Evolutionary conservation across 2,797 vertebrate genomes (phyloP), one percentile per base, ranked within the genome.

Genomic region (Melanotaenia boesemani): DNA sequence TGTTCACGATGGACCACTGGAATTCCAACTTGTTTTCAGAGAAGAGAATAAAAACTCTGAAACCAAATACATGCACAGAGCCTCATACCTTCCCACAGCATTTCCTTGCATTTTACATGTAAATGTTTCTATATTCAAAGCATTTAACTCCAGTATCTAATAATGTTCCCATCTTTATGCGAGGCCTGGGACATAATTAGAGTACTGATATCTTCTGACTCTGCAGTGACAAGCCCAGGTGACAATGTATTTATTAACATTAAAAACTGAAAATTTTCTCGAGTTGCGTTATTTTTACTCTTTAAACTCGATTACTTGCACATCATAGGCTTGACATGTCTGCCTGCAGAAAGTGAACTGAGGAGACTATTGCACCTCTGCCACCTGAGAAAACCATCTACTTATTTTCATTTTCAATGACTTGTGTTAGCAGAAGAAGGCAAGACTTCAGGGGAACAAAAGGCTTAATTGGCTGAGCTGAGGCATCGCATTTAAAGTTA

Each of bases 391-490:
- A 83, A 87, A 84, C 75, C 61, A 44, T 69, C 84, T 64, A 54
- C 68, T 88, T 86, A 89, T 92, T 91, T 92, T 88, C 86, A 92
- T 92, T 86, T 76, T 84, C 84, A 91, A 81, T 89, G 86, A 88
- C 85, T 81, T 34, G 70, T 67, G 75, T 82, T 67, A 50, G 77
- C 84, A 65, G 80, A 82, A 79, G 77, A 87, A 87, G 63, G 76
- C 75, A 86, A 77, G 81, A 80, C 79, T 87, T 79, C 54, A 69
- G 82, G 89, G 83, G 70, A 91, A 86, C 82, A 77, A 87, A 85
- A 82, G 60, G 74, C 89, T 93, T 95, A 95, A 95, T 95, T 95
- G 93, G 91, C 91, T 24, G 56, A 86, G 92, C 88, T 92, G 89
- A 92, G 90, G 92, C 88, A 88, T 89, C 77, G 32, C 89, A 93